These are phyloP conservation scores for Ictalurus furcatus DNA, from an alignment of 2,113 vertebrate genomes.

Conservation along the genomic window DNA sequence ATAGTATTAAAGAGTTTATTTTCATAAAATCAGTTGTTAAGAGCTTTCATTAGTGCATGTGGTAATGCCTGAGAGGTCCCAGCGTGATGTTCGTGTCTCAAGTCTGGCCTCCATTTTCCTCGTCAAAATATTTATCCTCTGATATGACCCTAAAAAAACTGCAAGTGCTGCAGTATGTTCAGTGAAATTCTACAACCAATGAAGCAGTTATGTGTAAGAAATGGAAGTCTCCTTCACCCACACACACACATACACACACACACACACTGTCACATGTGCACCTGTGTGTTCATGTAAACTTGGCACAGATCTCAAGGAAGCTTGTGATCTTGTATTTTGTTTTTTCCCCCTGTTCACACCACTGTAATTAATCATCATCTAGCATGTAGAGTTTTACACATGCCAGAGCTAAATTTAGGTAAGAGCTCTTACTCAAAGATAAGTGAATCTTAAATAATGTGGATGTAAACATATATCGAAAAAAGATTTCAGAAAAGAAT, in stretches of 20 bases:
- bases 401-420: constrained; percentile 39
- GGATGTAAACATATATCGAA: constrained; percentile 19
- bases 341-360: constrained; percentile 39
- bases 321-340: constrained; percentile 24
- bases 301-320: constrained; percentile 28
- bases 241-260: constrained; percentile 23
- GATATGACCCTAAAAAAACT: constrained; percentile 55
- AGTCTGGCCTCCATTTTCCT: constrained; percentile 65
- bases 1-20: constrained; percentile 58
- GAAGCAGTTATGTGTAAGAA: constrained; percentile 59
- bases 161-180: constrained; percentile 46
- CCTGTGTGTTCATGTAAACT: constrained; percentile 49
- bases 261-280: constrained; percentile 43
- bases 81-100: constrained; percentile 57
- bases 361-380: constrained; percentile 45
- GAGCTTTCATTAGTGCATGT: constrained; percentile 63
- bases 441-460: not conserved
- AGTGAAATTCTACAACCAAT: constrained; percentile 55
- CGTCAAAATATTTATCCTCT: constrained; percentile 65
- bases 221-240: constrained; percentile 18
- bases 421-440: constrained; percentile 33
- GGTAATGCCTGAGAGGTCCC: constrained; percentile 59
- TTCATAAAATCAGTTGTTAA: constrained; percentile 46
- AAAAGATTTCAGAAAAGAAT: constrained; percentile 28
- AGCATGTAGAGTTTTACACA: constrained; percentile 39